Conservation (phyloP, 1,140 invertebrate species). For the Platyura marginata region DNA sequence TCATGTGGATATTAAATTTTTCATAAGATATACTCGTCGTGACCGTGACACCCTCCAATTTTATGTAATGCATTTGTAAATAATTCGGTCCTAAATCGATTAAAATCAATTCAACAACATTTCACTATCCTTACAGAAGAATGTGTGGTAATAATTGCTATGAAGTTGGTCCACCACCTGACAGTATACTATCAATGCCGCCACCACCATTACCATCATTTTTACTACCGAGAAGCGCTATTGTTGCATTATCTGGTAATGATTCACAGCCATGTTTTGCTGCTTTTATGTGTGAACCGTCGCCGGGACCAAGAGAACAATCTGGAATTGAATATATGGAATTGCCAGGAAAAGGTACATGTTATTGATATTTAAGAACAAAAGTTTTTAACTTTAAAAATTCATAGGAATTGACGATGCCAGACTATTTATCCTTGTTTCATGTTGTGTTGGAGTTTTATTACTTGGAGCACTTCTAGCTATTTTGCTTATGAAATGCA, state of each 20-base stretch:
- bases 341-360: slow-evolving; percentile 39
- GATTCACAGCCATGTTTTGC: slow-evolving; percentile 34
- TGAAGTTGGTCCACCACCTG: slow-evolving; percentile 59
- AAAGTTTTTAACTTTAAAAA: neutral
- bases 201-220: slow-evolving; percentile 59
- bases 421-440: neutral
- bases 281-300: slow-evolving; percentile 28
- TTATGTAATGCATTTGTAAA: too few species aligned
- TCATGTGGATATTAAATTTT: too few species aligned
- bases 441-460: neutral
- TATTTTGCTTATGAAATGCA: neutral
- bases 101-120: too few species aligned
- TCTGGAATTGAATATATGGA: slow-evolving; percentile 52
- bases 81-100: too few species aligned
- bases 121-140: neutral
- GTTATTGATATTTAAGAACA: neutral
- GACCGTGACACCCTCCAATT: too few species aligned
- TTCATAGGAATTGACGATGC: neutral
- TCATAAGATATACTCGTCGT: too few species aligned
- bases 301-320: slow-evolving; percentile 26
- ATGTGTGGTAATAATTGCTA: slow-evolving; percentile 32
- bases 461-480: neutral
- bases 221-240: slow-evolving; percentile 29
- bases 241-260: slow-evolving; percentile 24
- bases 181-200: slow-evolving; percentile 58